Evolutionary conservation across 2,797 vertebrate genomes (phyloP).

Genomic region (Schizopygopsis pylzovi): DNA sequence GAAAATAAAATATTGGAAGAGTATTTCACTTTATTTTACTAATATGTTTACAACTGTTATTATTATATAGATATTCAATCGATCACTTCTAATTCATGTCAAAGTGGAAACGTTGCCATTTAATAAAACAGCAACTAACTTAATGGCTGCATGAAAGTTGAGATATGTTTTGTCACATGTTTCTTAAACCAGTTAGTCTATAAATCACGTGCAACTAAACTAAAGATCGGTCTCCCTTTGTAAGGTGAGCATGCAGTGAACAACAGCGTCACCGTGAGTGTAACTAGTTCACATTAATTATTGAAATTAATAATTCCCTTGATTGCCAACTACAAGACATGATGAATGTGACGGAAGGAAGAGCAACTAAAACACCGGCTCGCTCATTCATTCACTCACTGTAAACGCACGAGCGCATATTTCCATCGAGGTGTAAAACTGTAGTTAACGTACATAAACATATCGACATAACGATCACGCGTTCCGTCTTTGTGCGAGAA

Average conservation of each 20-base stretch:
- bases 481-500: slow-evolving; percentile 19
- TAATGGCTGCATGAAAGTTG: not conserved
- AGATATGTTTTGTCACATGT: not conserved
- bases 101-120: not conserved
- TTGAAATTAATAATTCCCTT: not conserved
- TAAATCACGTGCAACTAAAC: not conserved
- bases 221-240: not conserved
- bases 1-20: not conserved
- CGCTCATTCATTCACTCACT: not conserved
- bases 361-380: not conserved
- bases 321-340: not conserved
- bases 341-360: not conserved
- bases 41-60: not conserved
- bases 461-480: slow-evolving; percentile 18
- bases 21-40: not conserved
- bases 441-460: not conserved
- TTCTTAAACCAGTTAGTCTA: not conserved
- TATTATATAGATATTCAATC: not conserved
- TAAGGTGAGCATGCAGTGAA: not conserved
- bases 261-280: not conserved
- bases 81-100: not conserved
- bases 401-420: not conserved
- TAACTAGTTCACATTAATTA: not conserved
- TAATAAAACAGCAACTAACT: not conserved
- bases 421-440: not conserved